Evolutionary conservation across 2,113 vertebrate genomes (phyloP).

Genomic region (Glareola pratincola): DNA sequence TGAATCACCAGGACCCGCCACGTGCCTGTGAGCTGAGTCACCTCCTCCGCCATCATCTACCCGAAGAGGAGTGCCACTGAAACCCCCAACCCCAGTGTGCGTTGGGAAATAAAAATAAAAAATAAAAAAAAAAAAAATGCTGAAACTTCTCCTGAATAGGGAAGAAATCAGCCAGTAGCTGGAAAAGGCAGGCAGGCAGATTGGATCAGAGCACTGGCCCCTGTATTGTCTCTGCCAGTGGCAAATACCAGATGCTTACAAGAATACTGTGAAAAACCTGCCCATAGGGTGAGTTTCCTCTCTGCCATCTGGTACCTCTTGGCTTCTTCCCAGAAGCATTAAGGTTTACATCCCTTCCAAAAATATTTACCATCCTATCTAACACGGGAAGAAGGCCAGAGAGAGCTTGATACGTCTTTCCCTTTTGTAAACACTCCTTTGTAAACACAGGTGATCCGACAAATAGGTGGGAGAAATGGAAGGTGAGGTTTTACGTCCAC

Average conservation of each 20-base stretch:
- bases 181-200: not conserved
- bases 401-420: not conserved
- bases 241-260: slow-evolving; percentile 26
- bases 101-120: not conserved
- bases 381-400: slow-evolving; percentile 1
- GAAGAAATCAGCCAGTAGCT: not conserved
- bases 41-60: not conserved
- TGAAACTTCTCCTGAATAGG: not conserved
- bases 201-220: not conserved
- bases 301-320: not conserved
- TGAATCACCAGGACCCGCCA: not conserved
- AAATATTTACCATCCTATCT: slow-evolving; percentile 39
- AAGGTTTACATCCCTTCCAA: slow-evolving; percentile 32
- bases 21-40: not conserved
- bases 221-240: not conserved
- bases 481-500: not conserved
- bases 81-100: not conserved
- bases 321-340: slow-evolving; percentile 28
- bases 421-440: not conserved
- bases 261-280: slow-evolving; percentile 20
- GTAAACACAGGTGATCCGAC: not conserved
- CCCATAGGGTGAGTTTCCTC: slow-evolving; percentile 13
- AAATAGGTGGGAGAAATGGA: not conserved
- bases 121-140: not conserved
- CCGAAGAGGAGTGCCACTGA: not conserved